phyloP scores from a whole-genome alignment of 2,113 vertebrate species.

The Chaetops frenatus region DNA sequence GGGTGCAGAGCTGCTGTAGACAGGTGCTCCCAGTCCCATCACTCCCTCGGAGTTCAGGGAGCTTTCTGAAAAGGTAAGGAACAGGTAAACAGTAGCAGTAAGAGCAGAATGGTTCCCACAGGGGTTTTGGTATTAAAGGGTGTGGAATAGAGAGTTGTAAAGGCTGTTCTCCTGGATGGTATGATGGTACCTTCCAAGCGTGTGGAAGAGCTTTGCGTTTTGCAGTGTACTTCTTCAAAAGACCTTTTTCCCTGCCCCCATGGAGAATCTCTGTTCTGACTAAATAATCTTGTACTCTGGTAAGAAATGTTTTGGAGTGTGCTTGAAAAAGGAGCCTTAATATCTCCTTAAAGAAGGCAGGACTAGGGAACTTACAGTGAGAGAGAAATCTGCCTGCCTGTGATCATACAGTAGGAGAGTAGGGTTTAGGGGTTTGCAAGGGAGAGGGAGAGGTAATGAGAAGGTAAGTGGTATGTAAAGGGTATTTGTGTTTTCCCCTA shows the following conservation, averaged over 20 bases:
- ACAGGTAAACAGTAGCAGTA: not conserved
- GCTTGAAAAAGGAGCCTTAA: not conserved
- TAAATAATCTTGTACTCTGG: not conserved
- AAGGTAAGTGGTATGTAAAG: not conserved
- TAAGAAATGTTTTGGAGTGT: not conserved
- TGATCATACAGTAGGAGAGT: not conserved
- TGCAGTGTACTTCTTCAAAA: not conserved
- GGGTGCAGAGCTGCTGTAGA: not conserved
- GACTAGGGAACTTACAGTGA: not conserved
- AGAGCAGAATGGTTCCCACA: not conserved
- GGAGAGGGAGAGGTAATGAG: not conserved
- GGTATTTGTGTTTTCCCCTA: not conserved
- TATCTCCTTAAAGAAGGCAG: not conserved
- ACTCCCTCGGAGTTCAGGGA: not conserved
- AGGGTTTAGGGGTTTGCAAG: not conserved
- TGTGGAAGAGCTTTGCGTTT: not conserved
- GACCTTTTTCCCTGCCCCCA: fast-evolving
- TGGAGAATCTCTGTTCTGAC: not conserved
- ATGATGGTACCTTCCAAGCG: not conserved
- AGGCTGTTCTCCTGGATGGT: not conserved
- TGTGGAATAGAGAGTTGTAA: not conserved
- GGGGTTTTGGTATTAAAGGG: not conserved
- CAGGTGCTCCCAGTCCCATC: not conserved
- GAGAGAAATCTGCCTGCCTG: not conserved
- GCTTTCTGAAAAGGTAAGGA: not conserved